Evolutionary conservation across 2,113 vertebrate genomes (phyloP).

Genomic region (Hipposideros armiger): DNA sequence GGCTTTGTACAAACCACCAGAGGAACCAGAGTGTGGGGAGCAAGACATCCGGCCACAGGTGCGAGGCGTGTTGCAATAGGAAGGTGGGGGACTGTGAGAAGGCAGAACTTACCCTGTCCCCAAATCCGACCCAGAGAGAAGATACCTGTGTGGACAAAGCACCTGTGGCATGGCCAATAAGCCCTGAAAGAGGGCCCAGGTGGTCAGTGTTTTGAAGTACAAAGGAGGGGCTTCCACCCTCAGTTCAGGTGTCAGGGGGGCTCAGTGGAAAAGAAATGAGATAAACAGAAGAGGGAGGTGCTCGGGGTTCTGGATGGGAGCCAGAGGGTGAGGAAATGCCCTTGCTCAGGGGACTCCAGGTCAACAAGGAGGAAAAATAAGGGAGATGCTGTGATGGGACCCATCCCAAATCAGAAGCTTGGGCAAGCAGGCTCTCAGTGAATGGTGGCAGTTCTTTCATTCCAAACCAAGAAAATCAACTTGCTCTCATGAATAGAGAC

Average conservation of each 20-base stretch:
- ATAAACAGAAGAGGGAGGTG: background rate
- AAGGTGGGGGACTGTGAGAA: background rate
- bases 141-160: background rate
- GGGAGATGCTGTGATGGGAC: background rate
- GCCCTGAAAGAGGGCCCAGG: background rate
- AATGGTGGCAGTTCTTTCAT: background rate
- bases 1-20: background rate
- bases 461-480: background rate
- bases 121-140: background rate
- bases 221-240: background rate
- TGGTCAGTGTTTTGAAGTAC: background rate
- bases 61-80: too few species aligned
- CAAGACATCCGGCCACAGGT: background rate
- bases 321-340: background rate
- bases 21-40: background rate
- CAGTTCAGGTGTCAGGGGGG: background rate
- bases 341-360: background rate
- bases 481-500: background rate
- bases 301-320: fast-evolving
- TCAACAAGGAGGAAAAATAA: background rate
- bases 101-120: background rate
- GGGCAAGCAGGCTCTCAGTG: background rate
- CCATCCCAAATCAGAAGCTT: background rate
- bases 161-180: too few species aligned
- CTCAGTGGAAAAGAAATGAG: background rate